Conservation (phyloP, 2,113 vertebrate genomes). For the Choloepus hoffmanni region DNA sequence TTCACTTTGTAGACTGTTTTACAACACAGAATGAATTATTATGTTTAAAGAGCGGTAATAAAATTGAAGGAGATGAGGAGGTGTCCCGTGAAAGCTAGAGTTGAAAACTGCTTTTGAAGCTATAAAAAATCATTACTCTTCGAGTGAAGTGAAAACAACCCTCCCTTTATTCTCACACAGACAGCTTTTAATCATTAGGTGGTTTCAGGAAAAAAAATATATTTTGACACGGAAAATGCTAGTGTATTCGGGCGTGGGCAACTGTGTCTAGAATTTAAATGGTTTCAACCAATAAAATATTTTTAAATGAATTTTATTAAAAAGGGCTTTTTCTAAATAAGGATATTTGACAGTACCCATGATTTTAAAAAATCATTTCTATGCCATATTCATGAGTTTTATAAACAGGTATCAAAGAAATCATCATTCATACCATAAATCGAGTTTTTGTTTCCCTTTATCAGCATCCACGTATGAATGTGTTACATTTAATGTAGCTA, state of each 20-base stretch:
- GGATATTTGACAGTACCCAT: not conserved
- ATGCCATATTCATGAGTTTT: not conserved
- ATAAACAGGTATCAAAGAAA: constrained; percentile 18
- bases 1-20: constrained; percentile 45
- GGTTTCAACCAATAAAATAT: constrained; percentile 59
- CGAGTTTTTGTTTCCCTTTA: constrained; percentile 7
- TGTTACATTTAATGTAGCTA: constrained; percentile 22
- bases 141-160: constrained; percentile 72
- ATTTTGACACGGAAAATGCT: constrained; percentile 77
- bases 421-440: not conserved
- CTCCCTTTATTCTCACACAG: constrained; percentile 77
- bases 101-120: constrained; percentile 78
- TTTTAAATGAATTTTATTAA: constrained; percentile 40
- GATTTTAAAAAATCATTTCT: not conserved
- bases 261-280: constrained; percentile 64
- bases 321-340: constrained; percentile 37
- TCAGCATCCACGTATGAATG: not conserved
- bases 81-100: constrained; percentile 70
- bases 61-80: constrained; percentile 77
- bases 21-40: constrained; percentile 71
- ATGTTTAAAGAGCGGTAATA: constrained; percentile 71
- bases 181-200: constrained; percentile 79
- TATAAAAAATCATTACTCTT: constrained; percentile 80
- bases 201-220: constrained; percentile 73
- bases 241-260: constrained; percentile 51